phyloP scores from a whole-genome alignment of 1,140 invertebrate genomes.

The Euglossa dilemma region DNA sequence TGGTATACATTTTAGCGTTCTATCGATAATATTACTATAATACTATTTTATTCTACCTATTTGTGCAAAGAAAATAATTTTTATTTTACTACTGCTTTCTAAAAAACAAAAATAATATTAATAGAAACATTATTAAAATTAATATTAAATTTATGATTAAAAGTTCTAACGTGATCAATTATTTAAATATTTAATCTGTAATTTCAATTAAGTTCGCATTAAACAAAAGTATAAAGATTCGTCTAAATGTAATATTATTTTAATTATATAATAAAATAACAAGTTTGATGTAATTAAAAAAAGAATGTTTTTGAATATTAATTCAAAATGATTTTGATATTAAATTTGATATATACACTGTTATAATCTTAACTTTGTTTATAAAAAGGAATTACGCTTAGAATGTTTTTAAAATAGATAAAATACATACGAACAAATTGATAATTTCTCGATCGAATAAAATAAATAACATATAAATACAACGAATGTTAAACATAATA shows the following conservation, averaged over 20 bases:
- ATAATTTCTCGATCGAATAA: no score
- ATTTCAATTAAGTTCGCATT: neutral
- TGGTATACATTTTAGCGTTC: neutral
- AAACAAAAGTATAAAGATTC: neutral
- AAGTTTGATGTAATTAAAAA: neutral
- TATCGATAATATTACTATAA: neutral
- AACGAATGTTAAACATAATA: neutral
- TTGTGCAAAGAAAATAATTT: neutral
- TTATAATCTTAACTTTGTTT: neutral
- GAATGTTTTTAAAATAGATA: neutral
- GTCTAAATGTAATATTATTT: neutral
- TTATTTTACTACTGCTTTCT: neutral
- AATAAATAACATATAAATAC: no score
- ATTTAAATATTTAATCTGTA: neutral
- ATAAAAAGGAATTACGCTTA: neutral
- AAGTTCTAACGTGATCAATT: neutral
- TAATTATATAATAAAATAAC: neutral
- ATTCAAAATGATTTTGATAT: neutral
- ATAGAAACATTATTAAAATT: no score
- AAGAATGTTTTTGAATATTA: neutral
- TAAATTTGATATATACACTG: neutral
- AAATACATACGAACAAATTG: no score
- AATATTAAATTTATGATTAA: no score
- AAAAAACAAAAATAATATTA: neutral
- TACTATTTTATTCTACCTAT: neutral